Evolutionary conservation across 2,113 vertebrate species (phyloP), one percentile per base, ranked within the genome.

Genomic region (Cebidichthys violaceus): DNA sequence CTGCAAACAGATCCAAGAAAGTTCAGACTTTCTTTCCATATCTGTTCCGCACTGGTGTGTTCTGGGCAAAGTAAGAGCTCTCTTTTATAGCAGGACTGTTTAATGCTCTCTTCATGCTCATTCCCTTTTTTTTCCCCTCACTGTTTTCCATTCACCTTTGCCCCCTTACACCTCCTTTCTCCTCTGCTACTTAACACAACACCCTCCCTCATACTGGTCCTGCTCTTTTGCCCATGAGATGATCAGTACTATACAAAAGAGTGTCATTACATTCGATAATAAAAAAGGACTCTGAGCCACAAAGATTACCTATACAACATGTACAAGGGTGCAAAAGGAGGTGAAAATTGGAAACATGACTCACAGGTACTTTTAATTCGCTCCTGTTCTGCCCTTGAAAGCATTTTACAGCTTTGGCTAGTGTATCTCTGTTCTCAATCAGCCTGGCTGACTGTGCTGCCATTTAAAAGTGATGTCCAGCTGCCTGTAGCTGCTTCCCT

Each of bases 391-490:
- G 39, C 24, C 35, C 37, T 67, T 81, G 39, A 69, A 62, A 45
- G 37, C 6, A 31, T 70, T 81, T 80, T 79, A 69, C 67, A 70
- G 59, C 43, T 70, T 81, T 14, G 45, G 84, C 75, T 41, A 13
- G 47, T 73, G 60, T 31, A 54, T 86, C 79, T 57, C 76, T 92
- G 81, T 52, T 86, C 88, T 84, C 65, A 89, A 92, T 90, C 86
- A 88, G 79, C 79, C 74, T 79, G 82, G 31, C 55, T 84, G 71
- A 76, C 81, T 84, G 78, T 45, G 29, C 50, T 77, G 83, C 86
- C 86, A 79, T 86, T 83, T 67, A 45, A 85, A 73, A 35, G 60
- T 65, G 57, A 80, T 70, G 75, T 77, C 81, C 88, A 86, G 86
- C 84, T 91, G 83, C 75, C 55, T 87, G 27, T 57, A 60, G 41